These are phyloP conservation scores for Picathartes gymnocephalus DNA, from an alignment of 2,113 vertebrate genomes.

Conservation along the genomic window DNA sequence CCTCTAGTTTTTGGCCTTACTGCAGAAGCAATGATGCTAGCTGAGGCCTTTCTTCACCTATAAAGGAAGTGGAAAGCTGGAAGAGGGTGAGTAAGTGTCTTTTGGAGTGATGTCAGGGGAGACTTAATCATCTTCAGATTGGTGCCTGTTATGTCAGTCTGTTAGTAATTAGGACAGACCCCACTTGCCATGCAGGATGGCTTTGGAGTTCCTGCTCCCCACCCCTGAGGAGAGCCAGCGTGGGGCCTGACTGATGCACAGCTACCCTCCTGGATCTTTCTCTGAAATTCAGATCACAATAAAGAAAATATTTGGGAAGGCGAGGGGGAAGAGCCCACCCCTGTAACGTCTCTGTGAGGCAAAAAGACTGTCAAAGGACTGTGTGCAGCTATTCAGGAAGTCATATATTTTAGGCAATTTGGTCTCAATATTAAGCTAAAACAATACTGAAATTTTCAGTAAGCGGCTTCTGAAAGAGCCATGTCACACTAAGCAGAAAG, in stretches of 20 bases:
- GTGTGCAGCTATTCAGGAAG: constrained; percentile 49
- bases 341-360: neutral
- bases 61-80: neutral
- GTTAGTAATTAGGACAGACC: constrained; percentile 35
- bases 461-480: neutral
- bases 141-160: constrained; percentile 5
- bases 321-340: neutral
- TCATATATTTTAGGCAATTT: constrained; percentile 29
- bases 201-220: constrained; percentile 21
- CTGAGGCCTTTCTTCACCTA: constrained; percentile 43
- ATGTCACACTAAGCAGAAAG: neutral
- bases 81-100: constrained; percentile 1
- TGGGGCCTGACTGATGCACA: constrained; percentile 1
- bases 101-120: constrained; percentile 14
- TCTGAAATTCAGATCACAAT: constrained; percentile 45
- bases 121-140: constrained; percentile 59
- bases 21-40: constrained; percentile 9
- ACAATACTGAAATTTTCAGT: neutral
- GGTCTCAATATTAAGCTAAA: neutral
- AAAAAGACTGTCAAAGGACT: constrained; percentile 32
- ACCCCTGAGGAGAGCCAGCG: neutral
- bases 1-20: neutral
- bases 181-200: neutral
- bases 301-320: constrained; percentile 27
- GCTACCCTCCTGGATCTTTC: constrained; percentile 19